phyloP scores from a whole-genome alignment of 2,797 vertebrate species.

The Helicolenus hilgendorfi region DNA sequence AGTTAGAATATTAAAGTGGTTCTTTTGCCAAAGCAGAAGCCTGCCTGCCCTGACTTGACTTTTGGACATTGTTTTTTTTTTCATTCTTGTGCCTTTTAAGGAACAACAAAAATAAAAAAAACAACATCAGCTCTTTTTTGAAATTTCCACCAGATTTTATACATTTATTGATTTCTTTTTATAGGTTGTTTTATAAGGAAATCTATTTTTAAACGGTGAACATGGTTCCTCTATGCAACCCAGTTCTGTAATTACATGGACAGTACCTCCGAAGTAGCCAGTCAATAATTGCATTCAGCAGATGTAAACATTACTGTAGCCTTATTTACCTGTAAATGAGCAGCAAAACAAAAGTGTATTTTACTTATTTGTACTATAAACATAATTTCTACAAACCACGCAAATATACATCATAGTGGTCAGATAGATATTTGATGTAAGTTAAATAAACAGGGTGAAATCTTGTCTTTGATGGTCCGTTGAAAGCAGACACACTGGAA shows the following conservation, averaged over 20 bases:
- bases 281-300: conserved; percentile 68
- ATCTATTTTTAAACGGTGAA: conserved; percentile 80
- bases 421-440: conserved; percentile 39
- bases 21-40: conserved; percentile 85
- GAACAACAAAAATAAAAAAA: conserved; percentile 56
- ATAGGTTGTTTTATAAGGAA: conserved; percentile 81
- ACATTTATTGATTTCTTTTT: conserved; percentile 74
- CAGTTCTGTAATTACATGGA: conserved; percentile 55
- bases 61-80: conserved; percentile 52
- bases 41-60: conserved; percentile 80
- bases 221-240: conserved; percentile 86
- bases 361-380: conserved; percentile 54
- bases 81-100: conserved; percentile 83
- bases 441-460: conserved; percentile 33
- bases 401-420: conserved; percentile 35
- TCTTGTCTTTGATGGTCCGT: conserved; percentile 47
- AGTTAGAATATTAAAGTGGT: conserved; percentile 60
- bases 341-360: conserved; percentile 56
- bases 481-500: conserved; percentile 84
- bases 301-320: conserved; percentile 71
- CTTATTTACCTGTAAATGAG: conserved; percentile 69
- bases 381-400: conserved; percentile 48
- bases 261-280: conserved; percentile 65
- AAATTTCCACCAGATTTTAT: conserved; percentile 78
- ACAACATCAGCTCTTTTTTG: conserved; percentile 67